phyloP scores from a whole-genome alignment of 2,888 invertebrate genomes.

The Perizoma flavofasciatum region DNA sequence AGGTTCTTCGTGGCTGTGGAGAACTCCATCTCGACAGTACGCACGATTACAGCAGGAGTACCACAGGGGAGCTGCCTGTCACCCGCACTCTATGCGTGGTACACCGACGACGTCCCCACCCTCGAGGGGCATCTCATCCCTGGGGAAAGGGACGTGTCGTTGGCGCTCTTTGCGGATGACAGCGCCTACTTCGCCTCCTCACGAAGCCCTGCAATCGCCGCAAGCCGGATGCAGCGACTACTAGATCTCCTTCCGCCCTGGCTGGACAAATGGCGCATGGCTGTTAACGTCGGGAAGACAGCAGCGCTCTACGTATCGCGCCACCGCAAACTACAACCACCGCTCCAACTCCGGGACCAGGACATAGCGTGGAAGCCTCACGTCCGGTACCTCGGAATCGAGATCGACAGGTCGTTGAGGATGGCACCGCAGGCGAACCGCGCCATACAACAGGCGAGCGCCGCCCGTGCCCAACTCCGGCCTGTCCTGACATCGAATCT shows the following conservation, averaged over 20 bases:
- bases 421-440: constrained; percentile 30
- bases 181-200: constrained; percentile 7
- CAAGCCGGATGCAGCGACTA: not conserved
- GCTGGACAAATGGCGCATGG: constrained; percentile 1
- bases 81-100: constrained; percentile 16
- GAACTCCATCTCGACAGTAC: constrained; percentile 8
- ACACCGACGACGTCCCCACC: constrained; percentile 37
- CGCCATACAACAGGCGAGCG: constrained; percentile 14
- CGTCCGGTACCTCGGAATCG: constrained; percentile 36
- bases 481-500: constrained; percentile 32
- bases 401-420: constrained; percentile 29
- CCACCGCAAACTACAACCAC: not conserved
- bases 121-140: constrained; percentile 1
- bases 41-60: no score
- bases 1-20: not conserved
- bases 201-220: not conserved
- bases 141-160: constrained; percentile 4
- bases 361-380: constrained; percentile 20
- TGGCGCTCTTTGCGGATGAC: constrained; percentile 19
- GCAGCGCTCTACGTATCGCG: constrained; percentile 1
- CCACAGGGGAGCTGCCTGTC: no score
- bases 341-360: constrained; percentile 17
- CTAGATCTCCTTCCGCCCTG: constrained; percentile 37
- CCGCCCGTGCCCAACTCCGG: constrained; percentile 19
- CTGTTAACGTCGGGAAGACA: constrained; percentile 34